Conservation (phyloP, 2,113 vertebrate genomes). For the Tachysurus vachellii region DNA sequence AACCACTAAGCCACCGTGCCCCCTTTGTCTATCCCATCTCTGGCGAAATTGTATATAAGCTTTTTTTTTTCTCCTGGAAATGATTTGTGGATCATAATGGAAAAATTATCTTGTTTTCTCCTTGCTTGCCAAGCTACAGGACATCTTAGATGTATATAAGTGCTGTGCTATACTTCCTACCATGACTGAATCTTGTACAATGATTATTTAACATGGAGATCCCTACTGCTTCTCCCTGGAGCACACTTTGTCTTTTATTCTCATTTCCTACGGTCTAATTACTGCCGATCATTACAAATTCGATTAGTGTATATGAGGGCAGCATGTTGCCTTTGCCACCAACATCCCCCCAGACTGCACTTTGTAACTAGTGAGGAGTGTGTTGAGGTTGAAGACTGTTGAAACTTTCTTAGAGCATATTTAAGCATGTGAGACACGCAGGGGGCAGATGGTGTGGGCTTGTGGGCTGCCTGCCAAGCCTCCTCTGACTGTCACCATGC, state of each 20-base stretch:
- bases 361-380: constrained; percentile 22
- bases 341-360: constrained; percentile 18
- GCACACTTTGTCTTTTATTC: constrained; percentile 22
- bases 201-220: constrained; percentile 21
- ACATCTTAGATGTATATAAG: not conserved
- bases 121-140: not conserved
- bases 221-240: constrained; percentile 12
- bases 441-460: constrained; percentile 30
- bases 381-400: constrained; percentile 15
- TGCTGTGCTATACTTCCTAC: not conserved
- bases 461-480: constrained; percentile 35
- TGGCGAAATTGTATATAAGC: not conserved
- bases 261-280: constrained; percentile 38
- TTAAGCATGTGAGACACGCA: constrained; percentile 17
- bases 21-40: not conserved
- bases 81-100: not conserved
- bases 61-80: not conserved
- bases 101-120: not conserved
- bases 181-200: not conserved
- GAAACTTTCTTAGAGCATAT: constrained; percentile 21
- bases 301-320: constrained; percentile 22
- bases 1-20: no score
- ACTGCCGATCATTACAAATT: constrained; percentile 40
- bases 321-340: constrained; percentile 28
- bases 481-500: constrained; percentile 39